A percentile compares a stretch with the other conserved stretches of the same genome.
These are phyloP conservation scores for Ailuropoda melanoleuca DNA, from an alignment of 2,113 vertebrate species.

Conservation along the genomic window DNA sequence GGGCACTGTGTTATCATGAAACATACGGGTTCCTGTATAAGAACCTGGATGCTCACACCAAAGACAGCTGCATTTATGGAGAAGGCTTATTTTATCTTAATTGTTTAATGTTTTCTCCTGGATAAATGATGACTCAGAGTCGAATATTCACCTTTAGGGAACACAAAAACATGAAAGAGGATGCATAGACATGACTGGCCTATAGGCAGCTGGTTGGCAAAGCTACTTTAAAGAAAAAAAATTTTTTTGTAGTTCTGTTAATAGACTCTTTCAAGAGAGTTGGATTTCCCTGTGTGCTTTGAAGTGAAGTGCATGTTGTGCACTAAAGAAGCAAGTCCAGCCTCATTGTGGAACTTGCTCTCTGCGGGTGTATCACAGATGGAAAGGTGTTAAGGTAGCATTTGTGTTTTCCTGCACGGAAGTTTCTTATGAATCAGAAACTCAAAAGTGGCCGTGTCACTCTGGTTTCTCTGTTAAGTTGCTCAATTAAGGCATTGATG, in stretches of 20 bases:
- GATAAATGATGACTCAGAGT: constrained; percentile 12
- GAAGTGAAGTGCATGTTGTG: neutral
- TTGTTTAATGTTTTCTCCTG: constrained; percentile 40
- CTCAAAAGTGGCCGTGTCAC: neutral
- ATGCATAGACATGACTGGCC: neutral
- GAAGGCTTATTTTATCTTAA: constrained; percentile 7
- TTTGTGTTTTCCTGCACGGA: neutral
- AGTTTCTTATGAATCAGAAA: neutral
- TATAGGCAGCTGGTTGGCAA: neutral
- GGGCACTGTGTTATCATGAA: constrained; percentile 49
- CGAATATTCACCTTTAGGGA: constrained; percentile 43
- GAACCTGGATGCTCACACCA: constrained; percentile 24
- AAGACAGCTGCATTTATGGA: constrained; percentile 22
- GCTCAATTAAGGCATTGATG: neutral
- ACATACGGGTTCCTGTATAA: constrained; percentile 22
- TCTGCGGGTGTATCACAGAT: constrained; percentile 15
- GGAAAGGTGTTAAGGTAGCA: constrained; percentile 35
- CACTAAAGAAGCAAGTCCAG: constrained; percentile 22
- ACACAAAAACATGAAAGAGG: neutral
- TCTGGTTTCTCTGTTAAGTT: constrained; percentile 23
- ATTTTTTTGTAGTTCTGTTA: constrained; percentile 27
- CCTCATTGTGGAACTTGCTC: neutral
- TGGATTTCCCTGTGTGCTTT: constrained; percentile 47
- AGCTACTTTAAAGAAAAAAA: constrained; percentile 39
- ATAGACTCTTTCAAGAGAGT: constrained; percentile 26